Evolutionary conservation across 2,113 vertebrate genomes (phyloP).

Genomic region (Capra hircus): DNA sequence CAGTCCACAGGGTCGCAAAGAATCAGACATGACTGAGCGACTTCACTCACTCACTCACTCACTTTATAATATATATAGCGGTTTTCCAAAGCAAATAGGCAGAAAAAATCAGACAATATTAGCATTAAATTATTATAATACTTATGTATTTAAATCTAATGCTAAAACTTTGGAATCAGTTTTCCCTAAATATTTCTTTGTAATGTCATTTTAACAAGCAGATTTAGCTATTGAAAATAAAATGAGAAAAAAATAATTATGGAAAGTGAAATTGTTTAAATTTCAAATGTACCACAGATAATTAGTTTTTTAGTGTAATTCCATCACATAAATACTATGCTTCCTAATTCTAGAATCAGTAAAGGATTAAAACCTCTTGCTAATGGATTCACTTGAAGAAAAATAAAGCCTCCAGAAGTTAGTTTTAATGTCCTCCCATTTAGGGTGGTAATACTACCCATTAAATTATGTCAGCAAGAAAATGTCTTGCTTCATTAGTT

Average conservation of each 20-base stretch:
- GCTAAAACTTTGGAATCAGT: background rate
- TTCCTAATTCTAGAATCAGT: background rate
- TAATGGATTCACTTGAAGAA: background rate
- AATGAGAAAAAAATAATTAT: constrained; percentile 25
- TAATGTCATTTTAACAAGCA: constrained; percentile 18
- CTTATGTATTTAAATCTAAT: background rate
- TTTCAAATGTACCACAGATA: constrained; percentile 36
- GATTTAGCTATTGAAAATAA: constrained; percentile 28
- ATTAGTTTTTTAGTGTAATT: constrained; percentile 23
- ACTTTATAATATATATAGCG: background rate
- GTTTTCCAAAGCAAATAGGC: background rate
- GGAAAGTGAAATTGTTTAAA: constrained; percentile 43
- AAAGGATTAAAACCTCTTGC: constrained; percentile 7
- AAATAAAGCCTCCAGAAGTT: background rate
- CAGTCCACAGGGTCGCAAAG: too few relatives aligned
- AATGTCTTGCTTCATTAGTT: background rate
- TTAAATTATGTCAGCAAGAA: background rate
- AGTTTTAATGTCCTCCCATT: background rate
- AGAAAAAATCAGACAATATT: background rate
- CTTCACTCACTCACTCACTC: too few relatives aligned
- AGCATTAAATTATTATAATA: background rate
- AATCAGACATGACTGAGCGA: rapidly evolving
- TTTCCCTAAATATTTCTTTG: background rate
- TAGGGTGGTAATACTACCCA: background rate
- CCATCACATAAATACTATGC: background rate